These are phyloP conservation scores for Euura saliciscinereae DNA, from an alignment of 1,140 invertebrate species.

Conservation along the genomic window DNA sequence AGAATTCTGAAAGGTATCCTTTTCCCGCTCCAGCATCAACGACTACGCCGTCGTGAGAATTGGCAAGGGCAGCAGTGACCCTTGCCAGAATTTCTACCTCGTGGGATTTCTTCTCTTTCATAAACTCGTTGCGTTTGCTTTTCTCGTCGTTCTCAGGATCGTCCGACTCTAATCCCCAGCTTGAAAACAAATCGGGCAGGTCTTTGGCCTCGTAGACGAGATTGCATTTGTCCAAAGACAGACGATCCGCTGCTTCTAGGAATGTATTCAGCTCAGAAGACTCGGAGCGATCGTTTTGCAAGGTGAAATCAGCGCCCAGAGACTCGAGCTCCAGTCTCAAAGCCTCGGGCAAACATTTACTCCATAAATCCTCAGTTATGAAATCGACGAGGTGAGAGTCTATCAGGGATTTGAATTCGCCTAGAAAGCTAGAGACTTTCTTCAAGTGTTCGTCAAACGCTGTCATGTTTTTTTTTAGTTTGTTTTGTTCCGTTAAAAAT, in stretches of 20 bases:
- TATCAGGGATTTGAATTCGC: conserved; percentile 65
- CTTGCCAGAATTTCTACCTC: conserved; percentile 72
- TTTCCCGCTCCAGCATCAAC: conserved; percentile 88
- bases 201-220: conserved; percentile 24
- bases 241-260: conserved; percentile 26
- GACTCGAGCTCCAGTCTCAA: conserved; percentile 63
- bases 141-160: conserved; percentile 9
- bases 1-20: conserved; percentile 78
- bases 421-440: conserved; percentile 62
- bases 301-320: conserved; percentile 44
- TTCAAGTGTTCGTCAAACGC: conserved; percentile 59
- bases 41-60: conserved; percentile 49
- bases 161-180: conserved; percentile 8
- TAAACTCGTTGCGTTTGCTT: conserved; percentile 61
- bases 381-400: conserved; percentile 85
- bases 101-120: conserved; percentile 82
- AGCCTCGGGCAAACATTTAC: conserved; percentile 61
- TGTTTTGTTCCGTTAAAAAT: conserved; percentile 51
- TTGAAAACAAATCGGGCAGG: background rate
- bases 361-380: conserved; percentile 75
- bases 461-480: conserved; percentile 27
- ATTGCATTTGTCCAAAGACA: conserved; percentile 37
- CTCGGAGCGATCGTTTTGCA: background rate
- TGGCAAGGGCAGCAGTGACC: conserved; percentile 41
- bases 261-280: conserved; percentile 32